phyloP scores from a whole-genome alignment of 2,113 vertebrate genomes.

The Oophaga pumilio region DNA sequence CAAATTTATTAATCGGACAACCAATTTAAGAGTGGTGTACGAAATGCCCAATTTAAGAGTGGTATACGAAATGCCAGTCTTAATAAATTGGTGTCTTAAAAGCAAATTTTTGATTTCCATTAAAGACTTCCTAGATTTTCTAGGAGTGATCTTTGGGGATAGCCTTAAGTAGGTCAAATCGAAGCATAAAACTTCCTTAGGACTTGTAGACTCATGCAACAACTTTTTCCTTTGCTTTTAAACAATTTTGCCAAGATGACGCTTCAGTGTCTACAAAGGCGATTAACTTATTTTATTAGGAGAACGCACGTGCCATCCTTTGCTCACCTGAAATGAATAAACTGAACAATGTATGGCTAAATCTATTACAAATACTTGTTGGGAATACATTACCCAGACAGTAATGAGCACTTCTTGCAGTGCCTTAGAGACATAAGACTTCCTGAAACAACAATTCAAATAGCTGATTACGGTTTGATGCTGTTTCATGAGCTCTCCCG shows the following conservation, averaged over 20 bases:
- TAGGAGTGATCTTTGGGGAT: background rate
- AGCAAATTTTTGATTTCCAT: background rate
- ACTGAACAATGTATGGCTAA: constrained; percentile 58
- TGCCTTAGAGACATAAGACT: constrained; percentile 59
- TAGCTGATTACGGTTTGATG: constrained; percentile 62
- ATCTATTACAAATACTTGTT: constrained; percentile 58
- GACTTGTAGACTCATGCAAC: background rate
- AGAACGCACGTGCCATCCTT: constrained; percentile 57
- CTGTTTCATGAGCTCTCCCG: constrained; percentile 58
- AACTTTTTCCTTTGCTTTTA: background rate
- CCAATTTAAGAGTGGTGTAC: too few relatives aligned
- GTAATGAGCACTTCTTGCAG: constrained; percentile 57
- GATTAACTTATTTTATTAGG: constrained; percentile 57
- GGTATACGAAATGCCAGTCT: too few relatives aligned
- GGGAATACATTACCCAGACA: constrained; percentile 59
- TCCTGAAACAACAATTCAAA: constrained; percentile 62
- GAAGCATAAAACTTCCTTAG: background rate
- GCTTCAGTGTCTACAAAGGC: background rate
- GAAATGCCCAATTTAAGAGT: too few relatives aligned
- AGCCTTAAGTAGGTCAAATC: background rate
- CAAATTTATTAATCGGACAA: too few relatives aligned
- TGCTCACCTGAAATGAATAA: constrained; percentile 61
- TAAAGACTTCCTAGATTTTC: too few relatives aligned
- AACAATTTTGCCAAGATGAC: background rate
- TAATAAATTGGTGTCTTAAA: background rate